Base-by-base conservation (phyloP, 2,888 invertebrate genomes). In the Megaustenia siamemsis region DNA sequence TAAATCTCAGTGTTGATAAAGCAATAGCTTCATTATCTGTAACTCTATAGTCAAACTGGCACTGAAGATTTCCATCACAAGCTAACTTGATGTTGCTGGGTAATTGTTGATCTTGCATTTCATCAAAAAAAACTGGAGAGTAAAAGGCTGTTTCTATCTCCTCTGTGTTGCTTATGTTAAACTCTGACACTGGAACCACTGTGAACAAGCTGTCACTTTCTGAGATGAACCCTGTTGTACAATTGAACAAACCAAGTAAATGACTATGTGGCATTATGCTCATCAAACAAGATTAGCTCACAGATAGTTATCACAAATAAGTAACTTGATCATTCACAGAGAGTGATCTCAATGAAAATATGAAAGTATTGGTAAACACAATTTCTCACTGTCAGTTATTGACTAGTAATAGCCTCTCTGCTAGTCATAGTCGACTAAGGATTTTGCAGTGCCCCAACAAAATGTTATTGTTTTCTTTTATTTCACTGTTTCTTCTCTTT, bases 1-100 rank as follows among this genome's bases (percentile, higher is more conserved):
- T 88, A 73, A 91, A 90, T 38, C 88, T 86, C 53, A 88, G 86
- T 10, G 91, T 92, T 49, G 89, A 84, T 60, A 81, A 76, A 4
- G 90, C 92, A 15, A 92, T 87, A 32, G 88, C 80, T 82, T 89
- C 86, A 24, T 90, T 91, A 21, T 88, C 86, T 6, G 91, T 92
- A 15, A 91, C 88, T 49, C 86, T 82, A 77, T 86, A 89, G 86
- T 92, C 92, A 89, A 89, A 92, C 24, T 63, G 83, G 75, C 92
- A 92, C 73, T 89, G 90, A 15, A 76, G 66, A 84, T 91, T 91
- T 35, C 85, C 86, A 28, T 89, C 89, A 86, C 92, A 92, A 10
- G 90, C 43, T 49, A 87, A 86, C 40, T 49, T 32, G 10, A 89
- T 88, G 21, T 86, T 89, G n/a, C 89, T 88, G 15, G 32, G 71